Conservation (phyloP, 2,797 vertebrate species). For the Cossypha heuglini region DNA sequence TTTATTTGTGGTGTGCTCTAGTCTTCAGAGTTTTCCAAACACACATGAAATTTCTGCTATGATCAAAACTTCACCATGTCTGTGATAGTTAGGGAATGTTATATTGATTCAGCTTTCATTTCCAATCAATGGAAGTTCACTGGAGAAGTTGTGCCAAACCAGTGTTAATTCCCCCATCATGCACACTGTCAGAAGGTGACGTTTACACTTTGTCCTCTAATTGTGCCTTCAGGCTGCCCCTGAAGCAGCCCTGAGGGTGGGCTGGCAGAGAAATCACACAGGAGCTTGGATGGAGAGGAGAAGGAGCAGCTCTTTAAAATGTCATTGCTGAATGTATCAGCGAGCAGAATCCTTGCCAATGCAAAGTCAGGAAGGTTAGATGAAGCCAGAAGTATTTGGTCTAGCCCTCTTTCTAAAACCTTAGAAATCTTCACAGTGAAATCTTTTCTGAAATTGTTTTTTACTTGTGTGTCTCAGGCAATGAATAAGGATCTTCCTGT, state of each 20-base stretch:
- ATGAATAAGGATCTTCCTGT: not conserved
- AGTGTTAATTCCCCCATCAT: not conserved
- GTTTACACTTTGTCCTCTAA: constrained; percentile 29
- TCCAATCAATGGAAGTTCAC: constrained; percentile 10
- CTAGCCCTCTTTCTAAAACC: not conserved
- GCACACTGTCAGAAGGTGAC: not conserved
- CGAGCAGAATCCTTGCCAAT: not conserved
- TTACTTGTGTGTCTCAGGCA: not conserved
- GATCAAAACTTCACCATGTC: not conserved
- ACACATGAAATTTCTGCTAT: not conserved
- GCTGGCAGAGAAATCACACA: not conserved
- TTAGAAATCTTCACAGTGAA: not conserved
- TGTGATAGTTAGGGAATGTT: not conserved
- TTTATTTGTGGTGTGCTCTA: not conserved
- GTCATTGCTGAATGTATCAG: not conserved
- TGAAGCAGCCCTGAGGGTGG: constrained; percentile 5
- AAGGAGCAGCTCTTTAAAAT: not conserved
- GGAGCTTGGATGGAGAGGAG: not conserved
- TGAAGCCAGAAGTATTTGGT: not conserved
- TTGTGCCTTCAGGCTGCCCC: constrained; percentile 25
- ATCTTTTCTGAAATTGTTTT: not conserved
- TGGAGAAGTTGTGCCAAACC: constrained; percentile 4
- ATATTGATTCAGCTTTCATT: constrained; percentile 44
- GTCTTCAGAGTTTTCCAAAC: not conserved
- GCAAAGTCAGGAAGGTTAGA: not conserved